Base-by-base conservation (phyloP, 1,140 invertebrate species). In the Akabosia matsudoensis region DNA sequence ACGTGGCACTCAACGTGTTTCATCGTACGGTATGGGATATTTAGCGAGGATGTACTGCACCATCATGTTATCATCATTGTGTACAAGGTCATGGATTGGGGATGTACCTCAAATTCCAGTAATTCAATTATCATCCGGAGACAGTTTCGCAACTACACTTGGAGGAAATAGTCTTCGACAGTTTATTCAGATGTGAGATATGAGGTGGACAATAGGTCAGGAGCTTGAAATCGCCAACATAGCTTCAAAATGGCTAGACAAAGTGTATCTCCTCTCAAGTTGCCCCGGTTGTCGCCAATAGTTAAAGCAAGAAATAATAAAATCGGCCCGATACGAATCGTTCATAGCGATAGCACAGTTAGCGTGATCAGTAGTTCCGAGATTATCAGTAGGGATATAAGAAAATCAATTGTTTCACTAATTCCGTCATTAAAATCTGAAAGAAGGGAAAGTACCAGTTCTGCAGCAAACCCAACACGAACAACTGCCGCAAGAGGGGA, bases 331-430 rank as follows among this genome's bases (percentile, higher is more conserved):
- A 56, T 56, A 13, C 54, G 54, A 13, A 56, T 56, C 7, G 22
- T 56, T 56, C 54, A 56, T 22, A 56, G 54, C 24, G 54, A 56
- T 56, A 56, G 54, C 24, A 13, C 54, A 56, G 54, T 56, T 22
- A 56, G 54, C n/a, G 22, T 56, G 14, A 22, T 22, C 24, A 22
- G 24, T 24, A 13, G 14, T 16, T 4, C 24, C n/a, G 54, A 56
- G 3, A 56, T 22, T 56, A 10, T 18, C 7, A 45, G 18, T 18
- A 18, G 7, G 18, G 18, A 10, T 45, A 45, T 10, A 45, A 18
- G n/a, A 56, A 56, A 56, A 22, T 56, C 10, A 56, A 22, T 56
- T 22, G n/a, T 45, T 45, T 45, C 37, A n/a, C n/a, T n/a, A n/a
- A n/a, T n/a, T n/a, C n/a, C n/a, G n/a, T n/a, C n/a, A n/a, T n/a